These are phyloP conservation scores for Siniperca knerii DNA, from an alignment of 2,113 vertebrate genomes.

Conservation along the genomic window DNA sequence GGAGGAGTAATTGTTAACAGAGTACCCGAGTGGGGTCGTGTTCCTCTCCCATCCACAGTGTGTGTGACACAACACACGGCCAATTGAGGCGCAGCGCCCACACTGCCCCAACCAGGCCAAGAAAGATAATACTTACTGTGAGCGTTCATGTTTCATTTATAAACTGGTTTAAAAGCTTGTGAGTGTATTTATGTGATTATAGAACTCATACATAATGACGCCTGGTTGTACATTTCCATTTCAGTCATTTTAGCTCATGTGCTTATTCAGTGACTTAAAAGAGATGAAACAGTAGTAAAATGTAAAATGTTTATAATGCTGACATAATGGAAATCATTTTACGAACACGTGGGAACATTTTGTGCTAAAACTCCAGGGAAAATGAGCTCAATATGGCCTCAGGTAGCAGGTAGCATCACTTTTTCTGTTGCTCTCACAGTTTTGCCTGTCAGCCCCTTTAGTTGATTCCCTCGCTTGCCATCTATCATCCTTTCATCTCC, in stretches of 20 bases:
- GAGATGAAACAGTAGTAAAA: conserved; percentile 25
- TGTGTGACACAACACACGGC: conserved; percentile 40
- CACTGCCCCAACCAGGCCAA: conserved; percentile 42
- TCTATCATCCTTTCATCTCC: conserved; percentile 79
- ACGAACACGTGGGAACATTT: conserved; percentile 39
- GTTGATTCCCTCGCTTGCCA: conserved; percentile 53
- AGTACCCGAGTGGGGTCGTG: conserved; percentile 61
- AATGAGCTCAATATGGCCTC: conserved; percentile 32
- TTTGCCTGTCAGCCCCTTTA: conserved; percentile 64
- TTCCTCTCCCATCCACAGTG: conserved; percentile 42
- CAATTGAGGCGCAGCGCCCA: conserved; percentile 12
- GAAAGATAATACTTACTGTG: conserved; percentile 56
- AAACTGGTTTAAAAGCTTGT: conserved; percentile 68
- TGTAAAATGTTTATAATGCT: background rate
- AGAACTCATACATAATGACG: conserved; percentile 45
- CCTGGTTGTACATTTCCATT: conserved; percentile 48
- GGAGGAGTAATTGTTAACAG: conserved; percentile 63
- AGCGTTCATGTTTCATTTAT: conserved; percentile 70
- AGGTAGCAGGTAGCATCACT: conserved; percentile 55
- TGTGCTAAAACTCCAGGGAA: conserved; percentile 15
- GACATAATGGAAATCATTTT: conserved; percentile 23
- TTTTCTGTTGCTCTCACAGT: conserved; percentile 56
- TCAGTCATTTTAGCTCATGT: conserved; percentile 21
- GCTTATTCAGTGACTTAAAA: conserved; percentile 39
- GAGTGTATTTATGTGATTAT: conserved; percentile 68